A percentile compares a stretch with the other conserved stretches of the same genome.
Evolutionary conservation across 2,797 vertebrate genomes (phyloP).

Genomic region (Pelochelys cantorii): DNA sequence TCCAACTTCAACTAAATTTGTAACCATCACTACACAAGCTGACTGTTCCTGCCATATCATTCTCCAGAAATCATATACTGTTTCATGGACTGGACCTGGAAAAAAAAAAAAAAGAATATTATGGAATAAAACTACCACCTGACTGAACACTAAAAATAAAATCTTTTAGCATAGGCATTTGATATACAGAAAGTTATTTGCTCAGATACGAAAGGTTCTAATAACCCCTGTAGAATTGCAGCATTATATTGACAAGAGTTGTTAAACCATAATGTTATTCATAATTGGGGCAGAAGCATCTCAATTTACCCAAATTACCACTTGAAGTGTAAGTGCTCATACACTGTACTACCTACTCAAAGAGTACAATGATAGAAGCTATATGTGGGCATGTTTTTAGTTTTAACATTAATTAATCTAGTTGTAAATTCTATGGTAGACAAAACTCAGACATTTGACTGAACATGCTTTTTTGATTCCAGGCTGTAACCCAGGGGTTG

Average conservation of each 20-base stretch:
- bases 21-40: slow-evolving; percentile 98
- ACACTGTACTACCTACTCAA: background rate
- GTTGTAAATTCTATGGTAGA: background rate
- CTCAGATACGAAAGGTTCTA: slow-evolving; percentile 22
- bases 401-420: background rate
- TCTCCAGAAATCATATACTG: slow-evolving; percentile 99
- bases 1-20: slow-evolving; percentile 98
- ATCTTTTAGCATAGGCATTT: background rate
- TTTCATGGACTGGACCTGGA: slow-evolving; percentile 97
- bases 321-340: slow-evolving; percentile 43
- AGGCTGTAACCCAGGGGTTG: background rate
- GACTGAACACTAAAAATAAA: slow-evolving; percentile 31
- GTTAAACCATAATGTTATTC: slow-evolving; percentile 5
- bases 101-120: slow-evolving; percentile 43
- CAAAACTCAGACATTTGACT: background rate
- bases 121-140: background rate
- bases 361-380: background rate
- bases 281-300: slow-evolving; percentile 19
- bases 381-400: background rate
- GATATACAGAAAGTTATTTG: background rate
- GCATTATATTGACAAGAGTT: background rate
- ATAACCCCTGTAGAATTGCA: slow-evolving; percentile 43
- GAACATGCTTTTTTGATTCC: background rate
- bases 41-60: slow-evolving; percentile 99
- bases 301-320: slow-evolving; percentile 54